Percentiles rank a stretch among this genome's conserved stretches.
Evolutionary conservation across 2,888 invertebrate species (phyloP).

Genomic region (Lapara coniferarum): DNA sequence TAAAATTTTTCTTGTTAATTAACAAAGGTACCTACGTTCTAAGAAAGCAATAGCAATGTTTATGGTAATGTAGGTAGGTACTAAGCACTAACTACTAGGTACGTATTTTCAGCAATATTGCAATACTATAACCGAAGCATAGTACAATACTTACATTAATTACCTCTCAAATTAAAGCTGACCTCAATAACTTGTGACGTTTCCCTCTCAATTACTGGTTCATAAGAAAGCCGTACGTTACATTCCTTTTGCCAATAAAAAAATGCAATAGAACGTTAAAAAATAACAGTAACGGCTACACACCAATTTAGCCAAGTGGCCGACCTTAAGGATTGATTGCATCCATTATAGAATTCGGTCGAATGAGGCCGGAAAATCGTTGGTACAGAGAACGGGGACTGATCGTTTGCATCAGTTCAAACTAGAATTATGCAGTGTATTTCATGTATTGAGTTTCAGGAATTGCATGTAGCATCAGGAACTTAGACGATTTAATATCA

Average conservation of each 20-base stretch:
- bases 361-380: slow-evolving; percentile 38
- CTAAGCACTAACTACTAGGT: too few relatives aligned
- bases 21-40: too few relatives aligned
- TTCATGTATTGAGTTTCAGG: slow-evolving; percentile 2
- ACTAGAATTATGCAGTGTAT: slow-evolving; percentile 36
- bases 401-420: slow-evolving; percentile 33
- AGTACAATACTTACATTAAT: too few relatives aligned
- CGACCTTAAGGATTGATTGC: slow-evolving; percentile 64
- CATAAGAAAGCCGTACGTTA: not conserved
- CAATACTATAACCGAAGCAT: too few relatives aligned
- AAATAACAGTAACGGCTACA: slow-evolving; percentile 9
- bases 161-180: too few relatives aligned
- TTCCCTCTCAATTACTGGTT: too few relatives aligned
- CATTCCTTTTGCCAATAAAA: not conserved
- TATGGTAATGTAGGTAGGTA: too few relatives aligned
- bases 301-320: slow-evolving; percentile 41
- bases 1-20: too few relatives aligned
- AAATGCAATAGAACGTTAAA: slow-evolving; percentile 8
- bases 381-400: slow-evolving; percentile 15
- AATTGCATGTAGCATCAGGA: not conserved
- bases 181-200: too few relatives aligned
- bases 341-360: slow-evolving; percentile 60
- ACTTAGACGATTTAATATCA: not conserved
- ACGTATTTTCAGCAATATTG: too few relatives aligned
- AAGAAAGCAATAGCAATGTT: too few relatives aligned